Evolutionary conservation across 2,888 invertebrate genomes (phyloP).

Genomic region (Coenonympha arcania): DNA sequence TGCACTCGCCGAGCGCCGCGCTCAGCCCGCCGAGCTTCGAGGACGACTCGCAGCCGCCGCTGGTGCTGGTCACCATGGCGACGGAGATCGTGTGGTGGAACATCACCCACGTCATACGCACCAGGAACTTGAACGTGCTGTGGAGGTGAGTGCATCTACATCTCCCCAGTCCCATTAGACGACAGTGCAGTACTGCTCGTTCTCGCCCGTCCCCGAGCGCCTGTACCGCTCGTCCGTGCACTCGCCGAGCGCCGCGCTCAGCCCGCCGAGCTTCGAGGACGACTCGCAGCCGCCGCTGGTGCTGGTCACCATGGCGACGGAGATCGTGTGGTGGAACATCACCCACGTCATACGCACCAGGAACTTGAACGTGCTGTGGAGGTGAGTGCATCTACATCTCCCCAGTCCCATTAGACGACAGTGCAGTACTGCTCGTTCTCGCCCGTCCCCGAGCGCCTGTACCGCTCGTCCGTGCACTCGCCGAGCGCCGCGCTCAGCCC

Average conservation of each 20-base stretch:
- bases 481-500: slow-evolving; percentile 8
- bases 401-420: too few species aligned
- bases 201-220: slow-evolving; percentile 66
- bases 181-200: slow-evolving; percentile 66
- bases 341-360: slow-evolving; percentile 48
- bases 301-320: slow-evolving; percentile 72
- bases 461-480: slow-evolving; percentile 32
- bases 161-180: too few species aligned
- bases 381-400: neutral
- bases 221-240: slow-evolving; percentile 36
- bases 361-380: slow-evolving; percentile 6
- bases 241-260: slow-evolving; percentile 8
- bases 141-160: slow-evolving; percentile 5
- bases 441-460: slow-evolving; percentile 55
- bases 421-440: slow-evolving; percentile 72
- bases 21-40: slow-evolving; percentile 20
- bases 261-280: slow-evolving; percentile 26
- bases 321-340: slow-evolving; percentile 76
- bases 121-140: slow-evolving; percentile 26
- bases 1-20: slow-evolving; percentile 14
- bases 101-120: slow-evolving; percentile 50
- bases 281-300: slow-evolving; percentile 61
- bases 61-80: slow-evolving; percentile 72
- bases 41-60: slow-evolving; percentile 50
- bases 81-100: slow-evolving; percentile 77